These are phyloP conservation scores for Drosophila limbata DNA, from an alignment of 2,888 invertebrate genomes.

Conservation along the genomic window DNA sequence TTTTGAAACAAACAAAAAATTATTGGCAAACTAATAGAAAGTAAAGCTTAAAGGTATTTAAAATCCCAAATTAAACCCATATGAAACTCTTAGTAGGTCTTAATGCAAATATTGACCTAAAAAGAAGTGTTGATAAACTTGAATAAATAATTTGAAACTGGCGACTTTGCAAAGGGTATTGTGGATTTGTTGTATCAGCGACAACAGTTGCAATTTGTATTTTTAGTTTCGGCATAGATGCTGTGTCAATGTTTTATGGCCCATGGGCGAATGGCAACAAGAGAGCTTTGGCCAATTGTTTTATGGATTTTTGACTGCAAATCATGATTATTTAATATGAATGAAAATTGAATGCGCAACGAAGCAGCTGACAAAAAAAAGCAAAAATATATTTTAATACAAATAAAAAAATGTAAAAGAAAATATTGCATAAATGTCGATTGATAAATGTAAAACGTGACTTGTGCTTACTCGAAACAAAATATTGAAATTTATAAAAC, in stretches of 20 bases:
- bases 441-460: constrained; percentile 7
- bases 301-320: constrained; percentile 40
- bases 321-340: constrained; percentile 52
- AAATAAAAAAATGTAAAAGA: constrained; percentile 1
- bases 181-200: neutral
- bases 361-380: constrained; percentile 5
- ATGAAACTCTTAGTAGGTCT: neutral
- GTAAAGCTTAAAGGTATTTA: no score
- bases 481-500: constrained; percentile 6
- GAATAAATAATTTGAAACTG: neutral
- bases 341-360: constrained; percentile 41
- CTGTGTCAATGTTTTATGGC: constrained; percentile 52
- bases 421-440: constrained; percentile 13
- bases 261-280: constrained; percentile 22
- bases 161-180: constrained; percentile 8
- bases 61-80: neutral
- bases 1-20: neutral
- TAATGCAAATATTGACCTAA: neutral
- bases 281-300: constrained; percentile 44
- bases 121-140: neutral
- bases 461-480: constrained; percentile 1
- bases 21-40: no score
- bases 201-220: constrained; percentile 6
- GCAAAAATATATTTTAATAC: neutral
- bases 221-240: constrained; percentile 11